Percentiles rank a stretch among this genome's conserved stretches.
phyloP scores from a whole-genome alignment of 2,113 vertebrate genomes.

The Noctilio leporinus region DNA sequence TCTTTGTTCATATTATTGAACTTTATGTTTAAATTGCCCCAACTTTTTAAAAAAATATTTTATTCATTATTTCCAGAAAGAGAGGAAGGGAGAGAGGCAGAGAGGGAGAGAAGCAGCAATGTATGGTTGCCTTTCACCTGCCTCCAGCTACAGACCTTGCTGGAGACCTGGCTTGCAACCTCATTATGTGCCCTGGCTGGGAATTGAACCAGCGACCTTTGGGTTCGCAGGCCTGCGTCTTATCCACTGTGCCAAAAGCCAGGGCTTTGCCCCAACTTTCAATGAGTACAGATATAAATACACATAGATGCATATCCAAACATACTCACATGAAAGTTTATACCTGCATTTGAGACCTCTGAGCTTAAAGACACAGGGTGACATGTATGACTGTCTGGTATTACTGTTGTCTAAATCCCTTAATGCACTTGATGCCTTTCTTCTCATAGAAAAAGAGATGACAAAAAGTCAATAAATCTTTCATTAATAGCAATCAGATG shows the following conservation, averaged over 20 bases:
- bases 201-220: too few species aligned
- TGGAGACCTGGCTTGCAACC: too few species aligned
- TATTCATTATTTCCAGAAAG: too few species aligned
- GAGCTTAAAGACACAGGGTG: neutral
- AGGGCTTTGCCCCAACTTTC: neutral
- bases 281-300: neutral
- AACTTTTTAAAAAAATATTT: too few species aligned
- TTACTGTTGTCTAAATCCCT: neutral
- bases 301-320: neutral
- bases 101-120: too few species aligned
- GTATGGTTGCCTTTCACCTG: too few species aligned
- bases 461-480: slow-evolving; percentile 69
- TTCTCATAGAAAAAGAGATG: slow-evolving; percentile 8
- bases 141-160: too few species aligned
- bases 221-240: too few species aligned
- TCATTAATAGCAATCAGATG: slow-evolving; percentile 70
- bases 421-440: slow-evolving; percentile 9
- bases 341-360: neutral
- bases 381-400: neutral
- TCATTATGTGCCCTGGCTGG: too few species aligned
- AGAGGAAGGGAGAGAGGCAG: too few species aligned
- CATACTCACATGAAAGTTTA: neutral
- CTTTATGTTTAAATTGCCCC: neutral
- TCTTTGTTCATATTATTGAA: neutral
- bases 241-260: too few species aligned